phyloP scores from a whole-genome alignment of 64 coral and sea anemone species.

The Acropora tenuis region DNA sequence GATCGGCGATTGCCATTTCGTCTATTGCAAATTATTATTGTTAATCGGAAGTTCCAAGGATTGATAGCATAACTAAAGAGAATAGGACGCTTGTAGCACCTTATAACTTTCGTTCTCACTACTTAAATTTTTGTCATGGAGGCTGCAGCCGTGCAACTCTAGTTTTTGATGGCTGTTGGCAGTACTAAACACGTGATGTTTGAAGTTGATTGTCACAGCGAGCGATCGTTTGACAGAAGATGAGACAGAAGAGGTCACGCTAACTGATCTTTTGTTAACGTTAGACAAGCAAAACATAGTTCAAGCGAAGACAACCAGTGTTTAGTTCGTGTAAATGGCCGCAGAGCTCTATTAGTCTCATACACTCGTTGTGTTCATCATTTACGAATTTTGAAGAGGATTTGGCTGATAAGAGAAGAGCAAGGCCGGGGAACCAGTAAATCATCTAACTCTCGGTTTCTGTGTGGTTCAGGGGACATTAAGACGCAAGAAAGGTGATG shows the following conservation, averaged over 20 bases:
- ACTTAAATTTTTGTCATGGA: no score
- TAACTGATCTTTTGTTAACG: neutral
- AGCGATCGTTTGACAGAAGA: neutral
- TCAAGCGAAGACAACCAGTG: slow-evolving; percentile 42
- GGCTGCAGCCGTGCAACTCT: no score
- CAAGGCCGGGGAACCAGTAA: no score
- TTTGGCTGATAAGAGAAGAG: neutral
- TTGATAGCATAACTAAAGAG: no score
- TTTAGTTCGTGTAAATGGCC: neutral
- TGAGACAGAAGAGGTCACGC: slow-evolving; percentile 3
- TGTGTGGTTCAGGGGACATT: neutral
- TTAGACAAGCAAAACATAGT: neutral
- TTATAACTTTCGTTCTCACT: no score
- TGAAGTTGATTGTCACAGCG: neutral
- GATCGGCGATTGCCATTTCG: no score
- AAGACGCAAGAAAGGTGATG: neutral
- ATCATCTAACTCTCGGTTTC: neutral
- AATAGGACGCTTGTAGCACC: no score
- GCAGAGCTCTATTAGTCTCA: neutral
- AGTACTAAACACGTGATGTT: slow-evolving; percentile 21
- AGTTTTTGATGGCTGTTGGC: neutral
- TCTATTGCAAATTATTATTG: no score
- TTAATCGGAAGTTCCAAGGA: no score
- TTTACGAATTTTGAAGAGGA: neutral
- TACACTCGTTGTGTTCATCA: neutral